Percentiles rank a stretch among this genome's conserved stretches.
phyloP scores from a whole-genome alignment of 2,888 invertebrate species.

The Parnassius mnemosyne region DNA sequence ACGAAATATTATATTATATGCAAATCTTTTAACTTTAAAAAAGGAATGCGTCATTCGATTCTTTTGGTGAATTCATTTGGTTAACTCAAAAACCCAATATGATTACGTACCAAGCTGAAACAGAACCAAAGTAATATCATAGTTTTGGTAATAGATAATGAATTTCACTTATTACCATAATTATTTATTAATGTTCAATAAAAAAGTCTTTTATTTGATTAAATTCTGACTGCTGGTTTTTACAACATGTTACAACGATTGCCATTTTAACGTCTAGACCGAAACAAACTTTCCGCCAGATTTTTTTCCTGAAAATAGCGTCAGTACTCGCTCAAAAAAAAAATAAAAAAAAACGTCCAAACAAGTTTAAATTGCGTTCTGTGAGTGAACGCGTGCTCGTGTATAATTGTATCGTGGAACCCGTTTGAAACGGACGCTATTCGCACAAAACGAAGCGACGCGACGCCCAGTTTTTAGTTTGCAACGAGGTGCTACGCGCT shows the following conservation, averaged over 20 bases:
- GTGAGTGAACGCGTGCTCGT: constrained; percentile 25
- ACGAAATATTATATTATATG: no score
- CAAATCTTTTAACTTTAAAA: no score
- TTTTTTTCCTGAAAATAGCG: constrained; percentile 21
- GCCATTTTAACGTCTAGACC: constrained; percentile 3
- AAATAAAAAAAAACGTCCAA: constrained; percentile 16
- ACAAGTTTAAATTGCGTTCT: constrained; percentile 28
- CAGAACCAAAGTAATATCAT: no score
- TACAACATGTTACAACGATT: constrained; percentile 1
- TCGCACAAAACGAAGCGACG: constrained; percentile 23
- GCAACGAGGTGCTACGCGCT: constrained; percentile 16
- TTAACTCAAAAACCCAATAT: no score
- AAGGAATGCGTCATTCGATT: no score
- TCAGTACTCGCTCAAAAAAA: constrained; percentile 11
- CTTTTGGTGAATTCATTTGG: no score
- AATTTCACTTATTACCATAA: no score
- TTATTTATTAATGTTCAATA: no score
- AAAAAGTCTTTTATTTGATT: no score
- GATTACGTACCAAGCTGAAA: no score
- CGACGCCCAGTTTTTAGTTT: constrained; percentile 21
- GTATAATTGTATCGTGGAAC: constrained; percentile 26
- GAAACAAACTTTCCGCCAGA: constrained; percentile 12
- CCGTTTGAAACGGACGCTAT: constrained; percentile 24
- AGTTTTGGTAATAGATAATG: no score
- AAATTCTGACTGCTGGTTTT: no score